phyloP scores from a whole-genome alignment of 2,113 vertebrate genomes.

The Melierax canorus region DNA sequence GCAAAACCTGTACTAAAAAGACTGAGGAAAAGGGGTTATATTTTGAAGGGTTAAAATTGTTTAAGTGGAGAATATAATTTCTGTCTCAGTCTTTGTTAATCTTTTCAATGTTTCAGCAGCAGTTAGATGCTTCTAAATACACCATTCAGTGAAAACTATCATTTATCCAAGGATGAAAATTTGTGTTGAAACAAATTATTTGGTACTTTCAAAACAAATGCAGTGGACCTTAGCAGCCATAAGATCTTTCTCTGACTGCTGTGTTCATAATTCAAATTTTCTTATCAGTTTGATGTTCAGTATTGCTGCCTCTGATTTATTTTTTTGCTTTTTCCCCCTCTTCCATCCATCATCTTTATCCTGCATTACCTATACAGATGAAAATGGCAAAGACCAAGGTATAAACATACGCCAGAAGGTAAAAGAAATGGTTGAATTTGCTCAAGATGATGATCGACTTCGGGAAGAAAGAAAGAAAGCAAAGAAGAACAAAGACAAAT shows the following conservation, averaged over 20 bases:
- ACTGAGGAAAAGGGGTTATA: background rate
- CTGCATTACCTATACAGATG: constrained; percentile 75
- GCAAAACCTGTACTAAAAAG: constrained; percentile 7
- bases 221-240: background rate
- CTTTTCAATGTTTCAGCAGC: background rate
- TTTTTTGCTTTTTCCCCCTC: background rate
- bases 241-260: background rate
- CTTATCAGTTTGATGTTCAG: background rate
- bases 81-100: background rate
- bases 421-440: constrained; percentile 94
- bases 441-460: constrained; percentile 94
- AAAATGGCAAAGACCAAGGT: constrained; percentile 97
- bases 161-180: constrained; percentile 4
- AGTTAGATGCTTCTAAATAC: background rate
- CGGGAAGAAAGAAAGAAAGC: constrained; percentile 97
- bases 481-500: constrained; percentile 98
- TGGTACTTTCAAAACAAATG: background rate
- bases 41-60: constrained; percentile 39
- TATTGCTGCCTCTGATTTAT: background rate
- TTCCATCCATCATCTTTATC: background rate
- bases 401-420: constrained; percentile 98
- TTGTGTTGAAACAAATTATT: background rate
- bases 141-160: background rate
- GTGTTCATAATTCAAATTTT: background rate
- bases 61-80: background rate